Evolutionary conservation across 2,113 vertebrate species (phyloP).

Genomic region (Archilochus colubris): DNA sequence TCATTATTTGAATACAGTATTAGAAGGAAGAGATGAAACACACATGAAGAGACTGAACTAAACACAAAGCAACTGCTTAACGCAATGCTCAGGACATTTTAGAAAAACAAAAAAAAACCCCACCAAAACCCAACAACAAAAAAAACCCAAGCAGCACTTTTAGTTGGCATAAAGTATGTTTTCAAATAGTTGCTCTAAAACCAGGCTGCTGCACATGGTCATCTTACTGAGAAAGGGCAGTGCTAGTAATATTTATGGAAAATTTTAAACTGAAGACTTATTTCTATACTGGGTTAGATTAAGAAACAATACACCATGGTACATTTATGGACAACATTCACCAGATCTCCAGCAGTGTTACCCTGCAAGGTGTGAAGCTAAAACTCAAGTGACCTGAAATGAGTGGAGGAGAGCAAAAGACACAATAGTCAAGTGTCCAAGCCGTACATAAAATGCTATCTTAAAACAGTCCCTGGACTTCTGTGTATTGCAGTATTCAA

Average conservation of each 20-base stretch:
- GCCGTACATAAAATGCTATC: not conserved
- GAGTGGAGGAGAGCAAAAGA: not conserved
- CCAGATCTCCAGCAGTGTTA: not conserved
- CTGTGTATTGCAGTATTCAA: not conserved
- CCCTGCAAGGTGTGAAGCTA: not conserved
- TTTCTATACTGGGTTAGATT: not conserved
- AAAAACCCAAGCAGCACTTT: not conserved
- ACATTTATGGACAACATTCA: not conserved
- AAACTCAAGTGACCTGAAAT: not conserved
- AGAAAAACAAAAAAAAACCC: no score
- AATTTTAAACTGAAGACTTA: not conserved
- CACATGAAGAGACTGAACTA: not conserved
- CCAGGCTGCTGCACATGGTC: not conserved
- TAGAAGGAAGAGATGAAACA: not conserved
- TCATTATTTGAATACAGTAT: not conserved
- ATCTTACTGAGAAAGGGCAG: not conserved
- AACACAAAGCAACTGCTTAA: conserved; percentile 2
- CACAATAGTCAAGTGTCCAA: not conserved
- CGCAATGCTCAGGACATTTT: not conserved
- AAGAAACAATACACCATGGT: not conserved
- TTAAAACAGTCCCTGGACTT: not conserved
- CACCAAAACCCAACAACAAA: not conserved
- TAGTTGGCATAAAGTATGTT: not conserved
- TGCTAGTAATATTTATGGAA: not conserved
- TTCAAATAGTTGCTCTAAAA: not conserved